Base-by-base conservation (phyloP, 2,113 vertebrate species). In the Cathartes aura region DNA sequence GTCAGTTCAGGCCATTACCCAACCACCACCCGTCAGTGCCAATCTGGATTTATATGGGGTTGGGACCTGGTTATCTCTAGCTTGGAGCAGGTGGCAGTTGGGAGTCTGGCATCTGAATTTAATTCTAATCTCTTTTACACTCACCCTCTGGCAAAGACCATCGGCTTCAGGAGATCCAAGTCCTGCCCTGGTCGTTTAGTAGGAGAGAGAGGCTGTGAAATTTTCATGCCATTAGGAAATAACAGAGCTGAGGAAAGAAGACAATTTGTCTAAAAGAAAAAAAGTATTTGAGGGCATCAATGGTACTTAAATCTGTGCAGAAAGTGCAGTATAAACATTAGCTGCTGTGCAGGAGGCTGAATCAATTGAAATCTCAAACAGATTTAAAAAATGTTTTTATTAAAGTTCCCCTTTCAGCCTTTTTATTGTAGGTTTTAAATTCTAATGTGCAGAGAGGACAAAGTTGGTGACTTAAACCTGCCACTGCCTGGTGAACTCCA, bases 371-470 rank as follows among this genome's bases (percentile, higher is more conserved):
- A 88, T 34, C 87, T 94, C 59, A 34, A 86, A 34, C 66, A 72
- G 64, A 89, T 70, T 86, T 80, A 3, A 83, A 95, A 82, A 85
- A 78, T 47, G 74, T 26, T 89, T 91, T 85, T 82, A 91, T 97
- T 95, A 52, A 93, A 86, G 94, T 73, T 97, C 84, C 92, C 89
- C 92, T 97, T 88, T 92, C 60, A 75, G 64, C 82, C 82, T 97
- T 87, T 90, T 97, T 93, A 92, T 94, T 93, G 79, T 38, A 70
- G 76, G 73, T 84, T 96, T 93, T 95, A 93, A 97, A 93, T 89
- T 63, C 92, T 96, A 75, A 95, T 83, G 82, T 87, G 52, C 47
- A 34, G 80, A 47, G 78, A 85, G 91, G 91, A 90, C 70, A 66
- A 79, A 91, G 76, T 40, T 91, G 87, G 90, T 94, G 86, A 74